phyloP scores from a whole-genome alignment of 2,113 vertebrate genomes.

The Pitta sordida region DNA sequence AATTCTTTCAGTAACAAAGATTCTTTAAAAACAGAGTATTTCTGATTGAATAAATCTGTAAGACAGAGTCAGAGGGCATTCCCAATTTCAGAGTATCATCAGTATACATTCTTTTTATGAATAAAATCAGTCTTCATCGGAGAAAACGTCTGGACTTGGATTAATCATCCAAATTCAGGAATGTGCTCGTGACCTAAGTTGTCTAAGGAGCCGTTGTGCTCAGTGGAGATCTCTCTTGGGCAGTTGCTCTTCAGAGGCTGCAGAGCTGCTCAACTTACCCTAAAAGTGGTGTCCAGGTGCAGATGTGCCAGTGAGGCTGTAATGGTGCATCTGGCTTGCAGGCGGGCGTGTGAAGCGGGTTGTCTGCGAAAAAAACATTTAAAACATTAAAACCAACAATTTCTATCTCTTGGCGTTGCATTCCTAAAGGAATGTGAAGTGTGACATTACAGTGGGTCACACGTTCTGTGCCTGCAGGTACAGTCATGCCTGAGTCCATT shows the following conservation, averaged over 20 bases:
- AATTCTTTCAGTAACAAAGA: neutral
- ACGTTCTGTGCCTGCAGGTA: neutral
- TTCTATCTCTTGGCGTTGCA: neutral
- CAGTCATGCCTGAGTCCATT: too few species aligned
- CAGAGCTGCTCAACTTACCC: neutral
- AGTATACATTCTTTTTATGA: neutral
- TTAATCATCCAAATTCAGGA: neutral
- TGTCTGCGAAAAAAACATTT: neutral
- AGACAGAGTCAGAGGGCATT: neutral
- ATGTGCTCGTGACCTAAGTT: neutral
- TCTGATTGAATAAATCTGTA: neutral
- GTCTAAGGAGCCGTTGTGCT: neutral
- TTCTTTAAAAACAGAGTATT: neutral
- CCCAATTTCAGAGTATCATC: neutral
- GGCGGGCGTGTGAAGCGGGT: neutral
- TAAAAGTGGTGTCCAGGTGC: neutral
- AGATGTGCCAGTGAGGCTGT: neutral
- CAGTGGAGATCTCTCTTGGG: neutral
- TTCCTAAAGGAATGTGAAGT: neutral
- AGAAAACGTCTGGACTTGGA: fast-evolving
- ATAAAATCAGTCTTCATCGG: neutral
- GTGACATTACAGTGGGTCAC: neutral
- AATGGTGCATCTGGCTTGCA: neutral
- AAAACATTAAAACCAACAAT: neutral
- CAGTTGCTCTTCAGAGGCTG: neutral